A percentile compares a stretch with the other conserved stretches of the same genome.
Evolutionary conservation across 2,797 vertebrate species (phyloP).

Genomic region (Micromesistius poutassou): DNA sequence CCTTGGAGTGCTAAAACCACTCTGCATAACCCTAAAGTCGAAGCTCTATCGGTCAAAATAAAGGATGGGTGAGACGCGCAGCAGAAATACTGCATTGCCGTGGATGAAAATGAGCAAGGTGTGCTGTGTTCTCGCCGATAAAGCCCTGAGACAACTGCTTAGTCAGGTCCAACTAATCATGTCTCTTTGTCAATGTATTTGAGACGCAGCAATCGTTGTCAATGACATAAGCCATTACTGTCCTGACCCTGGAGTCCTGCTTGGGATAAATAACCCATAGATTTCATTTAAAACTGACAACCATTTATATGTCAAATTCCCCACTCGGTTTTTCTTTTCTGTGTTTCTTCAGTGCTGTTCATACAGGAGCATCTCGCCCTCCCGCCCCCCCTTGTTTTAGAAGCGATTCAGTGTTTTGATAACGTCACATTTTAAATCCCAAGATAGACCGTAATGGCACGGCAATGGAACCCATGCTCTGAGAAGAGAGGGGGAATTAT

Average conservation of each 20-base stretch:
- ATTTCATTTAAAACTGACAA: conserved; percentile 73
- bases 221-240: conserved; percentile 80
- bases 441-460: not conserved
- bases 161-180: conserved; percentile 86
- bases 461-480: not conserved
- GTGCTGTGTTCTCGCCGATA: conserved; percentile 68
- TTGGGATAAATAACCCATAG: conserved; percentile 74
- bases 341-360: not conserved
- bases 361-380: not conserved
- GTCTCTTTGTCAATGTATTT: conserved; percentile 81
- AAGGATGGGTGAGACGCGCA: conserved; percentile 25
- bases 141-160: conserved; percentile 76
- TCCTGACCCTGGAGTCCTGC: conserved; percentile 76
- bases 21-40: conserved; percentile 17
- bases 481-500: not conserved
- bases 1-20: conserved; percentile 9
- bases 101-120: conserved; percentile 48
- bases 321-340: conserved; percentile 17
- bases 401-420: not conserved
- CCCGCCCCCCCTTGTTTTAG: not conserved
- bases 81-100: not conserved
- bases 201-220: conserved; percentile 77
- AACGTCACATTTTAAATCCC: not conserved
- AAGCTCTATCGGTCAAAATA: conserved; percentile 35
- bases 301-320: conserved; percentile 41